These are phyloP conservation scores for Ectemnius cavifrons DNA, from an alignment of 2,888 invertebrate genomes.

Conservation along the genomic window DNA sequence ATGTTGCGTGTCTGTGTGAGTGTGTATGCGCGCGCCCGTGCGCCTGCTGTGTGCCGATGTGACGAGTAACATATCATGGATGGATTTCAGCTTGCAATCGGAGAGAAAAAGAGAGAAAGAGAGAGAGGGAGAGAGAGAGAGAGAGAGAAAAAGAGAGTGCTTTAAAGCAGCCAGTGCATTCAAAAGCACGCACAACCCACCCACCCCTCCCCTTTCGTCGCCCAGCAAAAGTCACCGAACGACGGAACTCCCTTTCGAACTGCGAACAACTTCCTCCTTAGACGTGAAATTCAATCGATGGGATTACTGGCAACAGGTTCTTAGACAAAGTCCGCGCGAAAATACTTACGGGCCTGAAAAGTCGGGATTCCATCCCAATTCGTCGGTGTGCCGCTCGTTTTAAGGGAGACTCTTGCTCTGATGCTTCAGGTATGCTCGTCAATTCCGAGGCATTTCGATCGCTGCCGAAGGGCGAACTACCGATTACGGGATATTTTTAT, in stretches of 20 bases:
- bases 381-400: too few species aligned
- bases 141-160: conserved; percentile 15
- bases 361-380: conserved; percentile 4
- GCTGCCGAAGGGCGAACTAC: conserved; percentile 7
- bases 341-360: conserved; percentile 22
- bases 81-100: conserved; percentile 1
- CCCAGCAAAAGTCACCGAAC: not conserved
- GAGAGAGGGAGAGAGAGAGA: conserved; percentile 19
- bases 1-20: too few species aligned
- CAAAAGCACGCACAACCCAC: too few species aligned
- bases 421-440: not conserved
- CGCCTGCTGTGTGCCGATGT: too few species aligned
- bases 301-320: conserved; percentile 56
- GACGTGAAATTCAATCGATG: conserved; percentile 36
- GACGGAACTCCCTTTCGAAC: not conserved
- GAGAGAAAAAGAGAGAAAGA: conserved; percentile 13
- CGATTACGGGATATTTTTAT: conserved; percentile 24
- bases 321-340: conserved; percentile 21
- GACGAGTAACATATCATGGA: too few species aligned
- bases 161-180: too few species aligned
- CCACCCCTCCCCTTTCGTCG: too few species aligned
- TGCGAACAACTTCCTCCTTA: conserved; percentile 1
- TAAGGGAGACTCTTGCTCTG: too few species aligned
- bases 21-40: too few species aligned
- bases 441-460: not conserved